A percentile compares a stretch with the other conserved stretches of the same genome.
Conservation (phyloP, 2,113 vertebrate species). For the Triplophysa siluroides region DNA sequence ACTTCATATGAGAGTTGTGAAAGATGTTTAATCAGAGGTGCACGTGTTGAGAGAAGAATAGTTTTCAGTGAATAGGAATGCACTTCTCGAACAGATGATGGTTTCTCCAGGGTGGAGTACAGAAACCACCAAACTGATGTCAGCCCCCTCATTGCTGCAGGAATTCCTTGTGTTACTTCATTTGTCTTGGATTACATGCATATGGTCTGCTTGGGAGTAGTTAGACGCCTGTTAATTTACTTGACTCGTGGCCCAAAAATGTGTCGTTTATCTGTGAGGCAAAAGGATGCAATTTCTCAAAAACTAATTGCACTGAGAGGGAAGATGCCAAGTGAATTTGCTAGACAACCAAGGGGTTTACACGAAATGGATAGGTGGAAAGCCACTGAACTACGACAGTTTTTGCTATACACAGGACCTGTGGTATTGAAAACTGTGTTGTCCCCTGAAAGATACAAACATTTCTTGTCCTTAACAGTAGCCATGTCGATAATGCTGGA, state of each 20-base stretch:
- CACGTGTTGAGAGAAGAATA: slow-evolving; percentile 36
- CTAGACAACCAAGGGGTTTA: slow-evolving; percentile 27
- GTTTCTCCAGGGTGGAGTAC: slow-evolving; percentile 34
- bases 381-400: slow-evolving; percentile 23
- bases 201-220: slow-evolving; percentile 43
- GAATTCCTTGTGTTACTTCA: slow-evolving; percentile 36
- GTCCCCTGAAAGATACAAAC: background rate
- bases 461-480: slow-evolving; percentile 1
- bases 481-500: slow-evolving; percentile 28
- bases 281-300: slow-evolving; percentile 25
- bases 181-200: slow-evolving; percentile 44
- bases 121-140: background rate
- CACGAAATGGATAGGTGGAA: slow-evolving; percentile 15
- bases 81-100: background rate
- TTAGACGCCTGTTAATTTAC: slow-evolving; percentile 10
- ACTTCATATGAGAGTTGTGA: slow-evolving; percentile 44
- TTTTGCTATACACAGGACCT: background rate
- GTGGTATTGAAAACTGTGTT: no score
- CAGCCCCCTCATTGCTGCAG: slow-evolving; percentile 40
- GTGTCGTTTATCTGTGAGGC: slow-evolving; percentile 23
- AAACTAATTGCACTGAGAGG: slow-evolving; percentile 8
- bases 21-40: slow-evolving; percentile 31
- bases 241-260: slow-evolving; percentile 23
- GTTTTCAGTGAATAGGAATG: slow-evolving; percentile 34
- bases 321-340: slow-evolving; percentile 31